phyloP scores from a whole-genome alignment of 2,113 vertebrate species.

The Prunella himalayana region DNA sequence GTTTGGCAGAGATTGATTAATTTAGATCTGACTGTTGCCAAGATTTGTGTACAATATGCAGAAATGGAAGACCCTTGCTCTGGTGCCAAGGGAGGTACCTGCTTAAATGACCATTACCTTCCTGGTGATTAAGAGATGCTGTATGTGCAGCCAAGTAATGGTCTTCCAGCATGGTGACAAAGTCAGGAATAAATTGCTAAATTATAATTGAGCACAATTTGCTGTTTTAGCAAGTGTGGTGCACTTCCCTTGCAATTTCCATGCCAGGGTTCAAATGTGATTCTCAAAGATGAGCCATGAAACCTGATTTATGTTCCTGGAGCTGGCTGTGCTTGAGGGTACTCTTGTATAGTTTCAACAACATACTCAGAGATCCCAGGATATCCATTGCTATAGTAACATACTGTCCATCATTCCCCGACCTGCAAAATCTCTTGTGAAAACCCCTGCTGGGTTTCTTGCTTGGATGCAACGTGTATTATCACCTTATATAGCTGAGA shows the following conservation, averaged over 20 bases:
- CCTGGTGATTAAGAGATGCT: slow-evolving; percentile 38
- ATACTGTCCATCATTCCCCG: slow-evolving; percentile 54
- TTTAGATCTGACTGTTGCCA: slow-evolving; percentile 28
- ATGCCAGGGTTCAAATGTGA: neutral
- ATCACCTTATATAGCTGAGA: slow-evolving; percentile 38
- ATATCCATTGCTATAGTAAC: slow-evolving; percentile 65
- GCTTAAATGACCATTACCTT: slow-evolving; percentile 36
- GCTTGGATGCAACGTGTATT: slow-evolving; percentile 3
- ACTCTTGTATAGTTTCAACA: neutral
- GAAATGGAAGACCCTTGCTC: slow-evolving; percentile 5
- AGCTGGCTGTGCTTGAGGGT: neutral
- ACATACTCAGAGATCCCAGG: slow-evolving; percentile 19
- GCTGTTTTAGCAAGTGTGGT: slow-evolving; percentile 20
- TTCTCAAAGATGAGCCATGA: slow-evolving; percentile 34
- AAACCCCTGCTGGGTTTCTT: slow-evolving; percentile 28
- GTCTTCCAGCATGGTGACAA: neutral
- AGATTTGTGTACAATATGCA: slow-evolving; percentile 10
- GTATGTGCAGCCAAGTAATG: slow-evolving; percentile 8
- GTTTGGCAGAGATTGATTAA: slow-evolving; percentile 41
- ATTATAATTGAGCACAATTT: slow-evolving; percentile 35
- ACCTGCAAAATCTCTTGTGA: slow-evolving; percentile 46
- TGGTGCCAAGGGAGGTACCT: slow-evolving; percentile 2
- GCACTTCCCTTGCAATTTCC: neutral
- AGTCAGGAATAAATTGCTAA: slow-evolving; percentile 19
- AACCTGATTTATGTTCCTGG: slow-evolving; percentile 10